Percentiles rank a stretch among this genome's conserved stretches.
Evolutionary conservation across 2,888 invertebrate species (phyloP).

Genomic region (Mamestra brassicae): DNA sequence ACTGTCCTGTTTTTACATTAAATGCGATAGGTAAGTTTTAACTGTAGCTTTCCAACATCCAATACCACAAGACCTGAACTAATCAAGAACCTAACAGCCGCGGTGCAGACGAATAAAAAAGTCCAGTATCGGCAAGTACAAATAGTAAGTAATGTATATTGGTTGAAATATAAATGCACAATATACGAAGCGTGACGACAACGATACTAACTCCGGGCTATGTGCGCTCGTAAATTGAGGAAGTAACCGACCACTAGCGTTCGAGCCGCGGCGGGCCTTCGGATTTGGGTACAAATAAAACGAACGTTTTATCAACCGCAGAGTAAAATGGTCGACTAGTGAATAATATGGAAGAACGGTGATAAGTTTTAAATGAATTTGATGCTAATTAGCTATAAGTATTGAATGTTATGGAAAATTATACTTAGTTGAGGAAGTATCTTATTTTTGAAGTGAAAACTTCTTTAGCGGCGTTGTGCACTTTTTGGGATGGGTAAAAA

Average conservation of each 20-base stretch:
- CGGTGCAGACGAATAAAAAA: constrained; percentile 40
- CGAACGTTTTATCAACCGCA: constrained; percentile 83
- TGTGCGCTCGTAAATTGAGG: constrained; percentile 84
- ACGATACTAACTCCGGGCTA: constrained; percentile 84
- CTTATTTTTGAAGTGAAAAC: too few species aligned
- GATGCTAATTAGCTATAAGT: not conserved
- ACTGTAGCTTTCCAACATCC: not conserved
- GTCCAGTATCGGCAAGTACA: constrained; percentile 53
- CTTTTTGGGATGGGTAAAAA: too few species aligned
- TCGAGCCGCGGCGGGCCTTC: constrained; percentile 76
- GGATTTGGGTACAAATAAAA: constrained; percentile 88
- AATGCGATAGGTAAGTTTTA: not conserved
- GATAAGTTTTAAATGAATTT: constrained; percentile 5
- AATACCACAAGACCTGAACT: not conserved
- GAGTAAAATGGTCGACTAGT: constrained; percentile 76
- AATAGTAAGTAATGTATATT: constrained; percentile 74
- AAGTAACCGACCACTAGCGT: constrained; percentile 83
- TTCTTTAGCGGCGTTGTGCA: too few species aligned
- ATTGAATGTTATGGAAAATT: too few species aligned
- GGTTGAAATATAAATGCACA: constrained; percentile 83
- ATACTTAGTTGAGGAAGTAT: too few species aligned
- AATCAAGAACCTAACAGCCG: constrained; percentile 34
- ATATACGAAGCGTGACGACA: constrained; percentile 87
- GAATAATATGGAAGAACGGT: constrained; percentile 18
- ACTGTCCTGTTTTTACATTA: not conserved